Conservation (phyloP, 2,113 vertebrate genomes). For the human region DNA sequence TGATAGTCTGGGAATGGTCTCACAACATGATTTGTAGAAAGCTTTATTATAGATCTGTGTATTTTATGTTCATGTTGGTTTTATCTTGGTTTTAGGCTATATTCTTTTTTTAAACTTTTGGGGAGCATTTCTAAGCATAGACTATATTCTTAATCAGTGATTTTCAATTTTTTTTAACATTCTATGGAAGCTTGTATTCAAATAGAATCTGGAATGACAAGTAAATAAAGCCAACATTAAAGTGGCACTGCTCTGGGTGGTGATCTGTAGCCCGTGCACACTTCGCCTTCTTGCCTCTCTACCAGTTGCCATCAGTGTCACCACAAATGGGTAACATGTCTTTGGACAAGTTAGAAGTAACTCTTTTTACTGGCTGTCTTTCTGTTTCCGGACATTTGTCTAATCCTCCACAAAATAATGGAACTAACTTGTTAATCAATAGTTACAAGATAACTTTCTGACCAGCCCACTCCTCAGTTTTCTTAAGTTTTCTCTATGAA, state of each 20-base stretch:
- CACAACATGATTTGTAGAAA: not conserved
- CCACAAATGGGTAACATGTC: not conserved
- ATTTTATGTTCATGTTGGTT: not conserved
- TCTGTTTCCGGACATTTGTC: not conserved
- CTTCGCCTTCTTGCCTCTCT: not conserved
- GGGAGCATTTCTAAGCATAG: not conserved
- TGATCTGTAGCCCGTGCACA: not conserved
- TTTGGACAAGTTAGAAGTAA: not conserved
- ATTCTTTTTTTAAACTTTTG: not conserved
- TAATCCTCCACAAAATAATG: not conserved
- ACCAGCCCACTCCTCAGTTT: not conserved
- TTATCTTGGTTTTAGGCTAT: not conserved
- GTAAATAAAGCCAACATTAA: not conserved
- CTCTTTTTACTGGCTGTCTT: not conserved
- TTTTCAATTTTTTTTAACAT: not conserved
- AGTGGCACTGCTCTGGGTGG: not conserved
- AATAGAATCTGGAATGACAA: not conserved
- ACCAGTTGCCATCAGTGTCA: not conserved
- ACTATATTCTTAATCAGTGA: not conserved
- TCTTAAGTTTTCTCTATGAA: not conserved
- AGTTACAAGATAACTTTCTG: slow-evolving; percentile 7
- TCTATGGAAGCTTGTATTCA: not conserved
- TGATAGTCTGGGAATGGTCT: not conserved
- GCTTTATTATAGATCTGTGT: not conserved
- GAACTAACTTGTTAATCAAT: not conserved